Percentiles rank a stretch among this genome's conserved stretches.
Conservation (phyloP, 2,888 invertebrate species). For the Megalurothrips usitatus region DNA sequence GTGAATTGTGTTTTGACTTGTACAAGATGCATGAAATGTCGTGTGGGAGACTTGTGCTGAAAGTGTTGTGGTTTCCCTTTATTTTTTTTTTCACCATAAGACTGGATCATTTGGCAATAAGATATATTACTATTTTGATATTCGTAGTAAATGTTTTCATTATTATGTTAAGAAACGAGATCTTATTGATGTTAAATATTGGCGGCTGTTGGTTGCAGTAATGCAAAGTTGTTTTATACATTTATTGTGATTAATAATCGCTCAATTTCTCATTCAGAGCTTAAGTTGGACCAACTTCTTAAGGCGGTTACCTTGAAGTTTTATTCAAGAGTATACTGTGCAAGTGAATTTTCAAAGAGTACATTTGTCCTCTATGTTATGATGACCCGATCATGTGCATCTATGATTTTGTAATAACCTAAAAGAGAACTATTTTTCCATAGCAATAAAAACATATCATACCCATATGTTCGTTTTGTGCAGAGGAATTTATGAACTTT, state of each 20-base stretch:
- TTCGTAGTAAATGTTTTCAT: slow-evolving; percentile 23
- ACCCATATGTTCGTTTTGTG: slow-evolving; percentile 1
- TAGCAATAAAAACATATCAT: not conserved
- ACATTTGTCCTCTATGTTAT: not conserved
- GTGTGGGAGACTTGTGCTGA: slow-evolving; percentile 13
- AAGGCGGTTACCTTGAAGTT: not conserved
- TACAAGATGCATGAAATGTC: slow-evolving; percentile 1
- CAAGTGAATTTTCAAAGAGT: not conserved
- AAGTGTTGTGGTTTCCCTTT: not conserved
- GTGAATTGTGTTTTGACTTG: not conserved
- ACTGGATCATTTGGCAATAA: slow-evolving; percentile 18
- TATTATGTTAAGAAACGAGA: slow-evolving; percentile 8
- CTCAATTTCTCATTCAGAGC: slow-evolving; percentile 10
- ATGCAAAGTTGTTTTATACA: slow-evolving; percentile 13
- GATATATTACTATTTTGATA: slow-evolving; percentile 18
- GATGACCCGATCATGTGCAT: not conserved
- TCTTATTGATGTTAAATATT: slow-evolving; percentile 27
- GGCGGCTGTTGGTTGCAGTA: slow-evolving; percentile 14
- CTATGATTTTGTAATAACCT: not conserved
- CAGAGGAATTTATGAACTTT: not conserved
- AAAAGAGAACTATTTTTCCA: not conserved
- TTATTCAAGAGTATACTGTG: not conserved
- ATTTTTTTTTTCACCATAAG: not conserved
- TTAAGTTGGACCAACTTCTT: not conserved
- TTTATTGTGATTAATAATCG: slow-evolving; percentile 5